Base-by-base conservation (phyloP, 1,140 invertebrate species). In the Macrocentrus cingulum region DNA sequence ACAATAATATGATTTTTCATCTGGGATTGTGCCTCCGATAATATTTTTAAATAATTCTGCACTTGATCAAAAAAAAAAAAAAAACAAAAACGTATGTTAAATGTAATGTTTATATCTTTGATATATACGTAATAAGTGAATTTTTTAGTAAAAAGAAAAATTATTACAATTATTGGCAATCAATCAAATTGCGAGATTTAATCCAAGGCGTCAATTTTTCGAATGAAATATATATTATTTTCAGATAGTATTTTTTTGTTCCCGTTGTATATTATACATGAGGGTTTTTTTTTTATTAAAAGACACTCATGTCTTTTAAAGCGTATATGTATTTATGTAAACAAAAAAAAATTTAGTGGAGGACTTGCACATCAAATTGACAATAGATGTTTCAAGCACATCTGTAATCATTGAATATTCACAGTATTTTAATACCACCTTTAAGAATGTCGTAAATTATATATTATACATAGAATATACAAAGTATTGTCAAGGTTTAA, bases 351-450 rank as follows among this genome's bases (percentile, higher is more conserved):
- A 9, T 36, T 36, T 19, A 34, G 36, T 52, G 15, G 36, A 41
- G 50, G 39, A 52, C 50, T 52, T 41, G 36, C 50, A 52, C 50
- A 39, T 52, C 15, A 19, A n/a, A 52, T 32, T n/a, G 37, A 4
- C 32, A 20, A 20, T 39, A 15, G 3, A 39, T 39, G 36, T 39
- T 8, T 13, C 11, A 39, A 39, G 36, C 36, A 39, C 36, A 39
- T 39, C 36, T 39, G 13, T 15, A 39, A 11, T 23, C 36, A 22
- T 52, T 37, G 23, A 39, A 36, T 51, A 51, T 52, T 52, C 50
- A 52, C 50, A 41, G 50, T 52, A 52, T 52, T 52, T 52, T 52
- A 52, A 16, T 52, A 52, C 36, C n/a, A 29, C 18, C 29, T 51
- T 36, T 22, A 20, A 13, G 19, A 20, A 22, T 25, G 11, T 52